These are phyloP conservation scores for Cyclura pinguis DNA, from an alignment of 2,797 vertebrate species.

Conservation along the genomic window DNA sequence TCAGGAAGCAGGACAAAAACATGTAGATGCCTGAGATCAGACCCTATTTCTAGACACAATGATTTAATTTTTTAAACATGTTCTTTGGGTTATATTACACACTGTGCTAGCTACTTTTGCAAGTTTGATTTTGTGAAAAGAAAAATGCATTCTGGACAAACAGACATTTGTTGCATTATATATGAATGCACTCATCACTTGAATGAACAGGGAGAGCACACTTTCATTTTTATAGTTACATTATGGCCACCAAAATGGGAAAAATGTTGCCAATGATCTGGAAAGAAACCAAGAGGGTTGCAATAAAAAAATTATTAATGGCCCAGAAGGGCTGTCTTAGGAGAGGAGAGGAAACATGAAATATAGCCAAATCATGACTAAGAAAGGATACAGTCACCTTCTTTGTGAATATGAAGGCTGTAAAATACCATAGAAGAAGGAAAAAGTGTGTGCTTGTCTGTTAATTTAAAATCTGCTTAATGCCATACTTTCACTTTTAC, in stretches of 20 bases:
- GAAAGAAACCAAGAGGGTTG: not conserved
- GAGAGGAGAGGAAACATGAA: conserved; percentile 42
- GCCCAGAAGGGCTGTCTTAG: not conserved
- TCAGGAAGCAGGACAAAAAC: not conserved
- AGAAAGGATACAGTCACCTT: conserved; percentile 47
- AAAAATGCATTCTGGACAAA: not conserved
- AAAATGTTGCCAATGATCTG: not conserved
- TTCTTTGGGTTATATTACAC: not conserved
- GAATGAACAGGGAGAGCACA: accelerated
- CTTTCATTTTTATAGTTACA: not conserved
- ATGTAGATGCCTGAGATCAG: not conserved
- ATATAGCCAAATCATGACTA: conserved; percentile 61
- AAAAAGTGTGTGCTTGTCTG: not conserved
- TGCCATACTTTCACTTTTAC: not conserved
- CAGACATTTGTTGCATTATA: not conserved
- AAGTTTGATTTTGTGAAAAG: not conserved
- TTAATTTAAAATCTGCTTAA: not conserved
- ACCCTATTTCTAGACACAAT: not conserved
- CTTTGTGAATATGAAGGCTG: conserved; percentile 39
- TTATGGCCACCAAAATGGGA: conserved; percentile 6
- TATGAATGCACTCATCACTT: not conserved
- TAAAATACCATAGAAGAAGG: conserved; percentile 55
- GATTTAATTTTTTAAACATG: not conserved
- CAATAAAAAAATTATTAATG: conserved; percentile 25
- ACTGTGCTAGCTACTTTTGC: not conserved